Percentiles rank a stretch among this genome's conserved stretches.
Conservation (phyloP, 2,797 vertebrate genomes). For the Orientallactaga sibirica region DNA sequence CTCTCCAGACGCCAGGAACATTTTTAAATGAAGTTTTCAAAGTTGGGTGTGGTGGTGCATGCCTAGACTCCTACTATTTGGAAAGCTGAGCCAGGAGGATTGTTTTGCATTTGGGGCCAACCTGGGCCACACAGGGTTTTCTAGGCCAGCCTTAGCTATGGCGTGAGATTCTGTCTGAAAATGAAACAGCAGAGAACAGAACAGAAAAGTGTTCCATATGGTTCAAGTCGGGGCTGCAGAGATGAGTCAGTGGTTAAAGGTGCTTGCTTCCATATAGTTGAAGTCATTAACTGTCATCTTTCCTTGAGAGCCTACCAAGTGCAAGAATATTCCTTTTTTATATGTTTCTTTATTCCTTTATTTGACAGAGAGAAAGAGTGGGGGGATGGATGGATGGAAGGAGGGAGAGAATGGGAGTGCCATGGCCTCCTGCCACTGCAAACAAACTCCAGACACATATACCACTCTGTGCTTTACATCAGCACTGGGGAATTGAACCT, state of each 20-base stretch:
- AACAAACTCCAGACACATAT: too few species aligned
- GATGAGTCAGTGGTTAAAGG: too few species aligned
- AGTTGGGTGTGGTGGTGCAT: not conserved
- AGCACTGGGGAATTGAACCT: too few species aligned
- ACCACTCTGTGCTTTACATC: too few species aligned
- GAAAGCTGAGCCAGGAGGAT: not conserved
- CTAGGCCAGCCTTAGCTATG: not conserved
- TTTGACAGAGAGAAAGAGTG: too few species aligned
- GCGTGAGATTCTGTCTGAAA: not conserved
- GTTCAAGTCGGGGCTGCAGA: not conserved
- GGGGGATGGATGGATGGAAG: too few species aligned
- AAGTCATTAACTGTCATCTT: conserved; percentile 24
- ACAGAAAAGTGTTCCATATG: not conserved
- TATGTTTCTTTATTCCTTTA: too few species aligned
- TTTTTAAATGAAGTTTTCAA: not conserved
- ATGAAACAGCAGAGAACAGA: not conserved
- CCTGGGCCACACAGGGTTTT: not conserved
- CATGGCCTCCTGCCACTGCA: too few species aligned
- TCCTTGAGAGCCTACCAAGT: conserved; percentile 20
- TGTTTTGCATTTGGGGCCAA: not conserved
- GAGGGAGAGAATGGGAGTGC: too few species aligned
- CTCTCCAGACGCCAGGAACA: too few species aligned
- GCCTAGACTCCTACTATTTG: not conserved
- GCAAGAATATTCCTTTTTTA: not conserved
- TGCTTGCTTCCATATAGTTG: not conserved